Evolutionary conservation across 1,140 invertebrate genomes (phyloP), one percentile per base, ranked within the genome.

Genomic region (Caenorhabditis tropicalis): DNA sequence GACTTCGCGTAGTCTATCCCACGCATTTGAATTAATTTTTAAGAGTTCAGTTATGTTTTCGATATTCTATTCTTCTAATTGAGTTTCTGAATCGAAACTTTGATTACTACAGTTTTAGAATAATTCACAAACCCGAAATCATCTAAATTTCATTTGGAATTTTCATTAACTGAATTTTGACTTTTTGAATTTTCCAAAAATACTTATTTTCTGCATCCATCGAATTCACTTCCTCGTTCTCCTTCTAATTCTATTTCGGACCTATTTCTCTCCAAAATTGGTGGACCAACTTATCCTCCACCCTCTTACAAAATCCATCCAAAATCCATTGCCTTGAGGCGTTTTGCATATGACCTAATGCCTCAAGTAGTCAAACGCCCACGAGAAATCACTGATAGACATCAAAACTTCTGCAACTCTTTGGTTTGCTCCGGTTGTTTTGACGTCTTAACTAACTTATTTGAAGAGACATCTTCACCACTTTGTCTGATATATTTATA

Each of bases 361-460:
- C n/a, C 24, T 29, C 12, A n/a, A 31, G 21, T 10, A 56, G 53
- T 56, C 31, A 60, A 33, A 60, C 58, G 58, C 58, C 58, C 16
- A 33, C 58, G 16, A 65, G 58, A 65, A 65, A 65, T 65, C 58
- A 65, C 29, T 65, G 58, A 65, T 65, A 65, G 58, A 65, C 58
- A 65, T 7, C 58, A 65, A 56, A 56, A 56, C 21, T n/a, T 27
- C 53, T 6, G 29, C 58, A 51, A 15, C 48, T 51, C 4, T 19
- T 19, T 51, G 5, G 3, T 65, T n/a, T 33, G 15, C 29, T 65
- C 21, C 5, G 10, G 12, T 16, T 33, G 31, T 65, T 33, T 65
- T 36, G 15, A 36, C 12, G 31, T 16, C 9, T 33, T 24, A 19
- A 33, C 7, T 36, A 12, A 65, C 4, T 33, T 56, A 19, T 19